A percentile compares a stretch with the other conserved stretches of the same genome.
Conservation (phyloP, 2,113 vertebrate genomes). For the Lepus americanus region DNA sequence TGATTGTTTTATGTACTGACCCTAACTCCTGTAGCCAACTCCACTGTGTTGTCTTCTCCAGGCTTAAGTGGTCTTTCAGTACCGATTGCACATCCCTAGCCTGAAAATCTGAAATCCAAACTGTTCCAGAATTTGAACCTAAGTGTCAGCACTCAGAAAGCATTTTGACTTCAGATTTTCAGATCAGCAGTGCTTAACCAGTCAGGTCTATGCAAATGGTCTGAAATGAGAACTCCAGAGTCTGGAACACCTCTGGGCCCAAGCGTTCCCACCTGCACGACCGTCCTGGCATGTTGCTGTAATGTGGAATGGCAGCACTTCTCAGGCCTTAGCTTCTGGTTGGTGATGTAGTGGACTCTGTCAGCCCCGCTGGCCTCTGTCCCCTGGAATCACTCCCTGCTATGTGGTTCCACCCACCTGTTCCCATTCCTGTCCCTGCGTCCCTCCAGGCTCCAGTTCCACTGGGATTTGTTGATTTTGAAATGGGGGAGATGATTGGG, state of each 20-base stretch:
- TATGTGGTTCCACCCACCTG: neutral
- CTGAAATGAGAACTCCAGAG: neutral
- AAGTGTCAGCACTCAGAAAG: neutral
- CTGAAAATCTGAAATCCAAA: neutral
- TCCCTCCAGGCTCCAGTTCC: neutral
- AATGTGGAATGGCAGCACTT: neutral
- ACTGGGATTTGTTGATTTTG: slow-evolving; percentile 39
- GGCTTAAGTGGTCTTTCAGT: neutral
- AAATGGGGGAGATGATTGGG: neutral
- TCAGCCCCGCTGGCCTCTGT: neutral
- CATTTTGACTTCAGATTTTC: slow-evolving; percentile 9
- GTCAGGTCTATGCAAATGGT: neutral
- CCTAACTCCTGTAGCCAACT: neutral
- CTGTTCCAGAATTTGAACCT: neutral
- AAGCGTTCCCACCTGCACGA: neutral
- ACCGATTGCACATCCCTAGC: neutral
- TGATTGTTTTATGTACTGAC: slow-evolving; percentile 34
- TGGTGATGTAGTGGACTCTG: neutral
- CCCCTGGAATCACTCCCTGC: neutral
- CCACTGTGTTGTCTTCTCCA: neutral
- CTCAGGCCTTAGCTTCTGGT: neutral
- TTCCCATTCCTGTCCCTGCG: neutral
- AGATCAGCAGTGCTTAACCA: neutral
- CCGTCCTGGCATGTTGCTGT: neutral
- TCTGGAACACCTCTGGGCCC: neutral